Conservation (phyloP, 1,140 invertebrate species). For the Capitella teleta region DNA sequence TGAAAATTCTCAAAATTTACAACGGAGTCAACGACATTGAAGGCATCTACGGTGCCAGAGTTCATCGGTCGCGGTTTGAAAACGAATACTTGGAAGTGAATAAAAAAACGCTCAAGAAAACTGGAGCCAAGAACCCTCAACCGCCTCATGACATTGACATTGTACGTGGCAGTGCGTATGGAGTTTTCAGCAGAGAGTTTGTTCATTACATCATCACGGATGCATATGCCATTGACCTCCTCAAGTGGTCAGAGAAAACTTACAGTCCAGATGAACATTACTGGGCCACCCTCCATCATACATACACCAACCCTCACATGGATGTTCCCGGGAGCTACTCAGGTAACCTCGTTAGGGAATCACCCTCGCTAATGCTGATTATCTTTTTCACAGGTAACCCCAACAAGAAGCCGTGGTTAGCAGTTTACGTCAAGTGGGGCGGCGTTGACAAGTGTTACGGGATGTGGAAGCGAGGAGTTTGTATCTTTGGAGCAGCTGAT, state of each 20-base stretch:
- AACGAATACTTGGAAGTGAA: conserved; percentile 13
- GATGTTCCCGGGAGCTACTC: conserved; percentile 20
- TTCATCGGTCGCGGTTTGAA: conserved; percentile 8
- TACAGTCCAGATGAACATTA: conserved; percentile 34
- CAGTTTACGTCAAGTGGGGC: background rate
- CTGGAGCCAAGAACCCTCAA: conserved; percentile 13
- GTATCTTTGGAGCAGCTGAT: conserved; percentile 26
- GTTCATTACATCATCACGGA: conserved; percentile 23
- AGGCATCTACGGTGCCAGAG: conserved; percentile 11
- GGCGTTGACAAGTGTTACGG: background rate
- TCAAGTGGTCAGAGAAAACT: conserved; percentile 23
- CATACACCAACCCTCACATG: conserved; percentile 17
- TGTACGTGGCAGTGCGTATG: conserved; percentile 32
- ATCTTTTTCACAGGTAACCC: background rate
- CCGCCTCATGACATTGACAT: conserved; percentile 23
- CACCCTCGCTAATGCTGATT: no score
- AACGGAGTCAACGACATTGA: conserved; percentile 25
- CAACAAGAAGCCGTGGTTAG: conserved; percentile 1
- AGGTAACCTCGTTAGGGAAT: no score
- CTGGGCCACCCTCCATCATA: conserved; percentile 29
- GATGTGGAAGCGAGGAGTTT: conserved; percentile 7
- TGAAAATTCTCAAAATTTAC: conserved; percentile 20
- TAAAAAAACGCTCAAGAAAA: conserved; percentile 6
- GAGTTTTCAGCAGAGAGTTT: conserved; percentile 26
- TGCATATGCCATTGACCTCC: conserved; percentile 16